A percentile compares a stretch with the other conserved stretches of the same genome.
phyloP scores from a whole-genome alignment of 2,113 vertebrate genomes.

The Scomber colias region DNA sequence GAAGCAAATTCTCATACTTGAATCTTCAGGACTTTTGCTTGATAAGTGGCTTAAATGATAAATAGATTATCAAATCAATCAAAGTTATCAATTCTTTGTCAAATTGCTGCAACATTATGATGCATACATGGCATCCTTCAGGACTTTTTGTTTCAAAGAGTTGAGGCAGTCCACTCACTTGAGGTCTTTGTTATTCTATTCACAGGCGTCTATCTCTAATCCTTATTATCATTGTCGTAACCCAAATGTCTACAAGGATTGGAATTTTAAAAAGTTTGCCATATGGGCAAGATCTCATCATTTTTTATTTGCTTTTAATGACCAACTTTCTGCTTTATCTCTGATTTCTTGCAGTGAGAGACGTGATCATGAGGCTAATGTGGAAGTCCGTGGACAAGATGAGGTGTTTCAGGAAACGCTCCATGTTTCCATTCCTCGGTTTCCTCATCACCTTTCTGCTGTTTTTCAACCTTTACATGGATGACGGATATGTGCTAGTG shows the following conservation, averaged over 20 bases:
- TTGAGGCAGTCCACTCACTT: too few species aligned
- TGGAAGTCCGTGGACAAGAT: conserved; percentile 93
- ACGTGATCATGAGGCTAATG: conserved; percentile 81
- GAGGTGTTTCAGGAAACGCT: conserved; percentile 96
- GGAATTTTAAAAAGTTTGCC: background rate
- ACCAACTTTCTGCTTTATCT: conserved; percentile 31
- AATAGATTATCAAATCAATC: too few species aligned
- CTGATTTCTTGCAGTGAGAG: conserved; percentile 60
- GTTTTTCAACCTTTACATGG: conserved; percentile 95
- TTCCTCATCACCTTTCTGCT: conserved; percentile 92
- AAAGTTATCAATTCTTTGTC: too few species aligned
- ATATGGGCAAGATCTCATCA: background rate
- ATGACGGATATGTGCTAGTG: conserved; percentile 94
- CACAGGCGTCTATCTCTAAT: conserved; percentile 1
- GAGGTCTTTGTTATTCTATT: conserved; percentile 7
- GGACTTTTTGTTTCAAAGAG: too few species aligned
- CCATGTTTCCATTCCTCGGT: conserved; percentile 91
- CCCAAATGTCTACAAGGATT: conserved; percentile 8
- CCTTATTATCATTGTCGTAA: conserved; percentile 3
- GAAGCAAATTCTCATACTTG: too few species aligned
- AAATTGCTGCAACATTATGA: too few species aligned
- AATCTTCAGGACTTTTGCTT: too few species aligned
- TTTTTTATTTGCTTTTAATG: background rate
- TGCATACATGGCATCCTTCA: too few species aligned
- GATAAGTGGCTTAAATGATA: too few species aligned